Evolutionary conservation across 2,797 vertebrate genomes (phyloP).

Genomic region (Psittacula echo): DNA sequence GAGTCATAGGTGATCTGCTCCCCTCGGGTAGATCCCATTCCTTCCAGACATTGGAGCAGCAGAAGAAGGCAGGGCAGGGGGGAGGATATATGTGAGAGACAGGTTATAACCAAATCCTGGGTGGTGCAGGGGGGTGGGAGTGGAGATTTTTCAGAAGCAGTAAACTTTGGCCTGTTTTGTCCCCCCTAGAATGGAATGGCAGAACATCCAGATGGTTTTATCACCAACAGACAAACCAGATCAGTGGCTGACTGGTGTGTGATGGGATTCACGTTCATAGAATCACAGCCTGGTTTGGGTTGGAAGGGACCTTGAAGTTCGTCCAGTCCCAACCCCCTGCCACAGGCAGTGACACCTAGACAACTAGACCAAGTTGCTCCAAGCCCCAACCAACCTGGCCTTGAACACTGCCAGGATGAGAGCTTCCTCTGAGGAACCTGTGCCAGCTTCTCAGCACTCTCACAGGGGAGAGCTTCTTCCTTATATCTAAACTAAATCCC

Average conservation of each 20-base stretch:
- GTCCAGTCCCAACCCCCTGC: not conserved
- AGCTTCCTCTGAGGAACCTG: not conserved
- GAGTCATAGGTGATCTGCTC: not conserved
- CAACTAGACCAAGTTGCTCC: not conserved
- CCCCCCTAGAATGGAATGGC: not conserved
- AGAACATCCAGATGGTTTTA: not conserved
- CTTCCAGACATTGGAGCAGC: not conserved
- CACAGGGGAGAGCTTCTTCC: not conserved
- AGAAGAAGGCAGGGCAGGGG: not conserved
- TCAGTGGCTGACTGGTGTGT: not conserved
- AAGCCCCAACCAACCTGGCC: accelerated
- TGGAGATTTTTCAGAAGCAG: not conserved
- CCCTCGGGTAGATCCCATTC: not conserved
- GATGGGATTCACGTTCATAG: not conserved
- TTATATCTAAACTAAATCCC: not conserved
- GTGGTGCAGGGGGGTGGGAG: not conserved
- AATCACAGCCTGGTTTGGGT: not conserved
- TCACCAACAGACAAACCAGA: not conserved
- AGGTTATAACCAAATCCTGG: not conserved
- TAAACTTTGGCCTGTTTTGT: not conserved
- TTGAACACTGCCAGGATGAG: not conserved
- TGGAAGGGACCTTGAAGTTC: not conserved
- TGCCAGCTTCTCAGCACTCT: not conserved
- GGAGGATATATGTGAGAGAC: not conserved
- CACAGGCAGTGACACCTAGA: not conserved